Percentiles rank a stretch among this genome's conserved stretches.
Conservation (phyloP, 92 coral and sea anemone species). For the Siderastrea radians region DNA sequence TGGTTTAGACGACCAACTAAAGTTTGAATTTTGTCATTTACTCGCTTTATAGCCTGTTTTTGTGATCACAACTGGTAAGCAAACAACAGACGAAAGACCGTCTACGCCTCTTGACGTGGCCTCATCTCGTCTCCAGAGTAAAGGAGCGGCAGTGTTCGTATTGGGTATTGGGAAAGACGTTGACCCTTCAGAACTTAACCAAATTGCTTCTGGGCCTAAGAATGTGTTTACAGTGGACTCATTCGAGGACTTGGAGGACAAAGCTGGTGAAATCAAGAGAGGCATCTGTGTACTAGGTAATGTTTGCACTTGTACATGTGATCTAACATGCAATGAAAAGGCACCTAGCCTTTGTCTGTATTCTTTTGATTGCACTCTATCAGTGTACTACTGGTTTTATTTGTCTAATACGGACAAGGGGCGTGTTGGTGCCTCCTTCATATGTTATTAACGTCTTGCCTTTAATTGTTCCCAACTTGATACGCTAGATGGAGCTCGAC, state of each 20-base stretch:
- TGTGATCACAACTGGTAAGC: constrained; percentile 57
- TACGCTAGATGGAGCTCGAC: neutral
- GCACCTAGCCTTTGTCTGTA: neutral
- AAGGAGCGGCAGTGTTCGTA: constrained; percentile 44
- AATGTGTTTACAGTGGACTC: constrained; percentile 35
- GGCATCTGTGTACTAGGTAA: constrained; percentile 56
- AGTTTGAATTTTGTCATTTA: neutral
- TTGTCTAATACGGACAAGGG: too few species aligned
- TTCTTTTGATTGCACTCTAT: neutral
- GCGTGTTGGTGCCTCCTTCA: too few species aligned
- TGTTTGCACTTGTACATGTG: neutral
- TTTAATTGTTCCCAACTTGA: neutral
- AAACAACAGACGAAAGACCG: constrained; percentile 46
- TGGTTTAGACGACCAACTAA: neutral
- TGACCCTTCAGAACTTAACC: constrained; percentile 28
- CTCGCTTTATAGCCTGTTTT: constrained; percentile 31
- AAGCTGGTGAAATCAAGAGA: constrained; percentile 16
- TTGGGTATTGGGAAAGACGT: constrained; percentile 55
- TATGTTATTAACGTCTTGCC: too few species aligned
- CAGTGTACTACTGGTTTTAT: neutral
- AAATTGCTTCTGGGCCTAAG: constrained; percentile 53
- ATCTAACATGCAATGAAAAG: neutral
- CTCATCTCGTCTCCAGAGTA: constrained; percentile 7
- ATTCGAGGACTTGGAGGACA: constrained; percentile 47
- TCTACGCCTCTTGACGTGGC: constrained; percentile 47